Conservation (phyloP, 1,140 invertebrate species). For the Caenorhabditis remanei region DNA sequence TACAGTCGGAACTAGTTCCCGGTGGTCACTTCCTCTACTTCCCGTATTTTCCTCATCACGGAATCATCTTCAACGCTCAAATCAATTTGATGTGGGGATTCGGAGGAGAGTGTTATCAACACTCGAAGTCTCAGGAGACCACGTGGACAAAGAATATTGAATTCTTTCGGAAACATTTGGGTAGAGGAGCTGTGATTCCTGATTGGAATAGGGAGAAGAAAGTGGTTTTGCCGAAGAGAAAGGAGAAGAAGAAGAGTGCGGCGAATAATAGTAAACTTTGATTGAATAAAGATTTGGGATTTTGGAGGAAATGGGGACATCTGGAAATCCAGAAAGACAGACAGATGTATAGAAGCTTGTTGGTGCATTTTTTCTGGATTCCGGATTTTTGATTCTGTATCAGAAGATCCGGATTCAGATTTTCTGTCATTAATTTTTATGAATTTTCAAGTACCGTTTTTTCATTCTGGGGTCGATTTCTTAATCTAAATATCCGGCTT, state of each 20-base stretch:
- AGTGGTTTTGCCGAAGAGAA: not conserved
- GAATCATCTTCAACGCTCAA: slow-evolving; percentile 7
- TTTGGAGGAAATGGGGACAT: too few relatives aligned
- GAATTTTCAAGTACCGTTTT: too few relatives aligned
- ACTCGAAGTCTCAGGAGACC: slow-evolving; percentile 15
- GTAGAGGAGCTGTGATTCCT: not conserved
- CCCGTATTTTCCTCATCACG: slow-evolving; percentile 28
- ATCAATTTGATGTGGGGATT: slow-evolving; percentile 41
- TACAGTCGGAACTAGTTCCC: slow-evolving; percentile 17
- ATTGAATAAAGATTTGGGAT: slow-evolving; percentile 1
- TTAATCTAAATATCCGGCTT: too few relatives aligned
- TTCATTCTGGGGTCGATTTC: too few relatives aligned
- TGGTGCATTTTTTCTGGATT: too few relatives aligned
- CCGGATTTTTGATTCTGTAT: too few relatives aligned
- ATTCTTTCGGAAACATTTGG: slow-evolving; percentile 20
- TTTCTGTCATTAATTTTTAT: too few relatives aligned
- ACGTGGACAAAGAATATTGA: slow-evolving; percentile 7
- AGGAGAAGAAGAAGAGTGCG: not conserved
- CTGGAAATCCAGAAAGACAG: too few relatives aligned
- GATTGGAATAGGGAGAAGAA: not conserved
- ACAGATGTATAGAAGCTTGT: too few relatives aligned
- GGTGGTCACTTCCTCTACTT: slow-evolving; percentile 38
- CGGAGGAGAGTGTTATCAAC: slow-evolving; percentile 32
- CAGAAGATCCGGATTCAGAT: too few relatives aligned
- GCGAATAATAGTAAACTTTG: not conserved